Base-by-base conservation (phyloP, 1,140 invertebrate species). In the Caerostris extrusa region DNA sequence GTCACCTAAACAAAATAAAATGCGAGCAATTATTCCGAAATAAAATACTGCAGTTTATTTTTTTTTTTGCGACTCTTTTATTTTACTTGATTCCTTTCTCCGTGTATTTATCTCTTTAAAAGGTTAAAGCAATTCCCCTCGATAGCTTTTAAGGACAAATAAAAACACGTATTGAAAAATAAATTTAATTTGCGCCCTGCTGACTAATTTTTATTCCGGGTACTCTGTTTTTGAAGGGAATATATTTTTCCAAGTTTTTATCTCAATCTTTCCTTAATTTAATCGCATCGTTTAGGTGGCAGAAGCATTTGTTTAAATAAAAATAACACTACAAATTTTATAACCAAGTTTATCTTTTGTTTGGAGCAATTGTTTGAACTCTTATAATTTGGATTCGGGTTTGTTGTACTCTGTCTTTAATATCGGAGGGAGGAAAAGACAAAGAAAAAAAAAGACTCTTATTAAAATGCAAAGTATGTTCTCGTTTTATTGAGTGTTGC, bases 271-370 rank as follows among this genome's bases (percentile, higher is more conserved):
- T n/a, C n/a, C 56, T 81, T 93, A 93, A 93, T 93, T 93, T 88
- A 93, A 93, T 93, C 92, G 92, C 86, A 81, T 93, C 85, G 19
- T 93, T 93, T 93, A 82, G 86, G 56, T 81, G 92, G 92, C 86
- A 88, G 92, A 56, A 93, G 92, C 92, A 89, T 88, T 93, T 93
- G 92, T 93, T 93, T 93, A 55, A 67, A 93, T 93, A 93, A 93
- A 93, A 93, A 93, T 93, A 93, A 93, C 92, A 88, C 92, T 93
- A 53, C 86, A 93, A 85, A 93, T 93, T 93, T 93, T 93, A 93
- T 93, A 93, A 93, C 92, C 92, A 88, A 93, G 86, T 93, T 93
- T 93, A 93, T 85, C 85, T 93, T 93, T 93, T 93, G 86, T 93
- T 86, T 93, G 19, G 69, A 77, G 57, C 92, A 57, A 89, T 93